Evolutionary conservation across 92 coral and sea anemone genomes (phyloP), one percentile per base, ranked within the genome.

Genomic region (Diadumene lineata): DNA sequence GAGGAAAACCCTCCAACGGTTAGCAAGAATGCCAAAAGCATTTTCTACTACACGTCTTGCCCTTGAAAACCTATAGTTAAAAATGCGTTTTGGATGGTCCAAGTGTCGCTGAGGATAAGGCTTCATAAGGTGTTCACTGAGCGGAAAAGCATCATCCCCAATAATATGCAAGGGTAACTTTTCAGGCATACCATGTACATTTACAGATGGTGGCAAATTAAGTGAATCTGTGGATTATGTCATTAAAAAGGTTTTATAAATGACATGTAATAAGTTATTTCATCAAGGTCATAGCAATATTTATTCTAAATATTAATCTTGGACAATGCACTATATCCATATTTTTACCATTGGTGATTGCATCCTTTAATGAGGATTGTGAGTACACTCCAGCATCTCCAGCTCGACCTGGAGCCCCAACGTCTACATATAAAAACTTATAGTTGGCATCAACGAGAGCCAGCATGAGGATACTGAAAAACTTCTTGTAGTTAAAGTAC

Each of bases 71-170:
- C 83, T 64, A 53, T 83, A 83, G 56, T 83, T 83, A 50, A 30
- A 83, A 13, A 82, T 75, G 25, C 56, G 31, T 24, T 78, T 56
- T 23, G 51, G 67, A 50, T 77, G 75, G 29, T 63, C n/a, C 31
- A 77, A 43, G 30, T 70, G 55, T 48, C 33, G 69, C 4, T 73
- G 81, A 32, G 86, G 81, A 61, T 66, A 82, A 16, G 81, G 81
- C 50, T 75, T 51, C 77, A 73, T 63, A 56, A 75, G 58, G 79
- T 84, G 74, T 25, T 72, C 44, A 56, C 69, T 78, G 33, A 87
- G 70, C n/a, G 75, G 72, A 60, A 87, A 87, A 24, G 75, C 82
- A 55, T 87, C 88, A 68, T 87, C 88, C 0, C 85, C 88, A 34
- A 87, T 70, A 0, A 78, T 31, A 55, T 64, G 50, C 38, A 82